Conservation (phyloP, 2,797 vertebrate genomes). For the Mus minutoides region DNA sequence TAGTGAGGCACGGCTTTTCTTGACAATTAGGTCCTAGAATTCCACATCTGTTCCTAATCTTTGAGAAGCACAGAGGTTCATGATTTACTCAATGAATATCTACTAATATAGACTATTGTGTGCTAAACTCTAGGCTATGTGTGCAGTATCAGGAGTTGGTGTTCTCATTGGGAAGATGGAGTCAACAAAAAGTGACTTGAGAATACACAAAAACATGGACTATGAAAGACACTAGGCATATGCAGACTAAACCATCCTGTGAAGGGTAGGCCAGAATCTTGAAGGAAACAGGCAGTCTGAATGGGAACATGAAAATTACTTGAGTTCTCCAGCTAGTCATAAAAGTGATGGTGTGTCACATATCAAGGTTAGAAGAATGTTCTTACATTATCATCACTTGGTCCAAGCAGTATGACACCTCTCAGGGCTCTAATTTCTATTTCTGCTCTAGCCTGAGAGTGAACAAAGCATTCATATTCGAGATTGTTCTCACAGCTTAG, state of each 20-base stretch:
- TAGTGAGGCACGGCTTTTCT: neutral
- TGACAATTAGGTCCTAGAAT: neutral
- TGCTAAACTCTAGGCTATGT: neutral
- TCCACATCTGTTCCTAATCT: neutral
- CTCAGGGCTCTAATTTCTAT: neutral
- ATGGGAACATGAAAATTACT: constrained; percentile 11
- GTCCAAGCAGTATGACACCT: accelerated
- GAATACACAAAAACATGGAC: neutral
- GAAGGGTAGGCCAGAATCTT: neutral
- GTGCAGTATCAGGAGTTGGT: neutral
- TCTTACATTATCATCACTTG: neutral
- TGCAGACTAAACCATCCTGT: neutral
- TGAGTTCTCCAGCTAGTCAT: neutral
- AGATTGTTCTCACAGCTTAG: neutral
- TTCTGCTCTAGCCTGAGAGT: neutral
- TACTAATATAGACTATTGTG: neutral
- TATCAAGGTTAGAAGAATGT: neutral
- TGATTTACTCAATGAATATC: constrained; percentile 39
- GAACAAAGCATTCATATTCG: neutral
- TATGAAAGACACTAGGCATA: neutral
- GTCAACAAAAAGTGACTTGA: neutral
- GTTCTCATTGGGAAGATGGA: neutral
- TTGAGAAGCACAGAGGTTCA: constrained; percentile 4
- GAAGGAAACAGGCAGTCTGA: neutral
- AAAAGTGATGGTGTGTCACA: neutral